Percentiles rank a stretch among this genome's conserved stretches.
Evolutionary conservation across 2,888 invertebrate species (phyloP).

Genomic region (Erpobdella octoculata): DNA sequence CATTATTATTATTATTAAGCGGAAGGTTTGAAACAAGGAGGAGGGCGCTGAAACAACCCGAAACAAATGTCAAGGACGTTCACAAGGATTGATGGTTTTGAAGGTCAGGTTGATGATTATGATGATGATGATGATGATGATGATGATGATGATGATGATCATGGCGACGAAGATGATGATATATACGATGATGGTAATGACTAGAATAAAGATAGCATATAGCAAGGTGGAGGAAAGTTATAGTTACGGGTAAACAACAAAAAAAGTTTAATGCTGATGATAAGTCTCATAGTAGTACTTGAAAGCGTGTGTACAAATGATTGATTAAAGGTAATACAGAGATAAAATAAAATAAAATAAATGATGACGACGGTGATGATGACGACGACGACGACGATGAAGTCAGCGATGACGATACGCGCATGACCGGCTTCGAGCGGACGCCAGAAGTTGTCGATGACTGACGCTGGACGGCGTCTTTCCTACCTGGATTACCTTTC

Average conservation of each 20-base stretch:
- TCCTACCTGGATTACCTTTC: neutral
- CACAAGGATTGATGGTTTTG: no score
- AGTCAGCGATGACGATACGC: neutral
- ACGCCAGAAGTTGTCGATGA: neutral
- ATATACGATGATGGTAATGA: neutral
- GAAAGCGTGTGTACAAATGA: no score
- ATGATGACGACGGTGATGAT: neutral
- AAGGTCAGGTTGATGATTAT: neutral
- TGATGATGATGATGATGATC: neutral
- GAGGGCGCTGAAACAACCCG: neutral
- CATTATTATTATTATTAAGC: no score
- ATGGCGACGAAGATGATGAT: neutral
- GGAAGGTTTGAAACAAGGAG: no score
- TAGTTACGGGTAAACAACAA: no score
- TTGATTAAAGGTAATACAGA: no score
- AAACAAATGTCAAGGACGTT: no score
- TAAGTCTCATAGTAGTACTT: no score
- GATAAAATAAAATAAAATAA: no score
- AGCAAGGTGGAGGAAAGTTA: no score
- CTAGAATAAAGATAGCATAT: neutral
- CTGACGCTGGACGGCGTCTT: neutral
- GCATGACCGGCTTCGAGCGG: neutral
- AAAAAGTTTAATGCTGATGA: no score
- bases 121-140: conserved; percentile 10
- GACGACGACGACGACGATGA: neutral